Evolutionary conservation across 2,888 invertebrate genomes (phyloP).

Genomic region (Dryobota labecula): DNA sequence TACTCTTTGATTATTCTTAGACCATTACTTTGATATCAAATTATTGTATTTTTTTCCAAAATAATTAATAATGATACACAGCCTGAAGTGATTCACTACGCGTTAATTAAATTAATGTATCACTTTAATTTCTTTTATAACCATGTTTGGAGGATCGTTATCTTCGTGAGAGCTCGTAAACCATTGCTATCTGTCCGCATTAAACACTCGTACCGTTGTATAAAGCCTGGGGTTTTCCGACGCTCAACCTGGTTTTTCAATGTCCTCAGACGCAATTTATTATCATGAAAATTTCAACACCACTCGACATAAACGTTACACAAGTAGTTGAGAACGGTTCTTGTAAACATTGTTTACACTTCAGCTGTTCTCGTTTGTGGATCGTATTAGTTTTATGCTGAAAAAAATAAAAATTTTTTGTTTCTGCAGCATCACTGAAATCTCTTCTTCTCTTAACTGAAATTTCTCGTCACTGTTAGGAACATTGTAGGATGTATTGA

Average conservation of each 20-base stretch:
- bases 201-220: constrained; percentile 63
- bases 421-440: background rate
- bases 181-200: constrained; percentile 57
- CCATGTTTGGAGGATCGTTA: constrained; percentile 41
- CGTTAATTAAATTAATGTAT: constrained; percentile 27
- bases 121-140: constrained; percentile 34
- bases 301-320: constrained; percentile 13
- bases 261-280: constrained; percentile 61
- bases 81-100: background rate
- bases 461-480: background rate
- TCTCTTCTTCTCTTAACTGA: background rate
- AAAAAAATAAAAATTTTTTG: background rate
- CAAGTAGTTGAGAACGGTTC: constrained; percentile 18
- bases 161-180: constrained; percentile 52
- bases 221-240: constrained; percentile 77
- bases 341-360: constrained; percentile 18
- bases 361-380: constrained; percentile 8
- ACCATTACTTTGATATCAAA: background rate
- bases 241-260: constrained; percentile 74
- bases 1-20: background rate
- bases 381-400: background rate
- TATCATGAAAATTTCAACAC: constrained; percentile 62
- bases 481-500: background rate
- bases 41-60: background rate
- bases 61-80: background rate